Evolutionary conservation across 2,888 invertebrate genomes (phyloP), one percentile per base, ranked within the genome.

Genomic region (Tenthredo amoena): DNA sequence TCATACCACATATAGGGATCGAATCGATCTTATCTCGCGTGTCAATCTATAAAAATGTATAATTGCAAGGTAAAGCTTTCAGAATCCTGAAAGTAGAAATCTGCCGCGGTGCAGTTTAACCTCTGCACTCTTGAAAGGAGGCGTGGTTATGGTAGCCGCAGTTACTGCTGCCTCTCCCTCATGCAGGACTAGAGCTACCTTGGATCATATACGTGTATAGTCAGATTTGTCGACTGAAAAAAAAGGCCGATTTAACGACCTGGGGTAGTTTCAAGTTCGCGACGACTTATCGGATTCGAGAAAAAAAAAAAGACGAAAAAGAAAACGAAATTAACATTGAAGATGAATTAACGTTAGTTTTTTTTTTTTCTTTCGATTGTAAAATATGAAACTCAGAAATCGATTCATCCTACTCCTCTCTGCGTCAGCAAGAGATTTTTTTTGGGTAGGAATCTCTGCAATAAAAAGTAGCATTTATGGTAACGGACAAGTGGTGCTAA

Each of bases 401-500:
- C 15, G 47, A 47, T 10, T 47, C 43, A 10, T 55, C n/a, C n/a
- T 55, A 55, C 18, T 18, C 55, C 18, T 18, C 55, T 55, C 55
- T 21, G 55, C n/a, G 18, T 47, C 12, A 15, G 47, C 0, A 47
- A 47, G 47, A 47, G 47, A 47, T 47, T 47, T 15, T 47, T 47
- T 3, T 84, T 87, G 88, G 88, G 86, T 50, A 55, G 89, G 91
- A 90, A 92, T 91, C 90, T 87, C 21, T 88, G 86, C 85, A 84
- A 86, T 89, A 88, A 91, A 91, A 92, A 91, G 58, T 62, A 79
- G 79, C 31, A 79, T 40, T 37, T 40, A 79, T 79, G 79, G 10
- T 15, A 79, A 18, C 79, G 88, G 90, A 91, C 91, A n/a, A n/a
- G n/a, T n/a, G n/a, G 91, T 89, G 91, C 91, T 90, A 91, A 91